A percentile compares a stretch with the other conserved stretches of the same genome.
These are phyloP conservation scores for Bathynomus jamesi DNA, from an alignment of 1,140 invertebrate species.

Conservation along the genomic window DNA sequence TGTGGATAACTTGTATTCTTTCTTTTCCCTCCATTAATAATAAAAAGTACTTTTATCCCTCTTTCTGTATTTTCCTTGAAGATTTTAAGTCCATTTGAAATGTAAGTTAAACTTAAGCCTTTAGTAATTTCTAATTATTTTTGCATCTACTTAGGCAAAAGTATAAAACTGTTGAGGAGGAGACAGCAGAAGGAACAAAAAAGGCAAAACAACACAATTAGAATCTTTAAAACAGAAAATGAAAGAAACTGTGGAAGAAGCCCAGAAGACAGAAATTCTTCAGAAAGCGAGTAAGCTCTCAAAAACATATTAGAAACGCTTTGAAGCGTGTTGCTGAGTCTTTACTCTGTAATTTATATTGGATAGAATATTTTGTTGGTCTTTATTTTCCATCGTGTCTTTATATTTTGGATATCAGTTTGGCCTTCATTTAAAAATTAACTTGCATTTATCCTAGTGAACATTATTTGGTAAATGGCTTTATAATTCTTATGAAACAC, in stretches of 20 bases:
- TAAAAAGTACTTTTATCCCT: constrained; percentile 5
- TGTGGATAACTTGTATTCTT: neutral
- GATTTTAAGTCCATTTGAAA: neutral
- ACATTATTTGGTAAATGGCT: too few species aligned
- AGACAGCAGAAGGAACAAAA: constrained; percentile 78
- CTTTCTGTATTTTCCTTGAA: constrained; percentile 6
- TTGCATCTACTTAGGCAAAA: constrained; percentile 57
- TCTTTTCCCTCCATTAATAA: neutral
- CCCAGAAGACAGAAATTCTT: constrained; percentile 84
- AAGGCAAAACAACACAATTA: constrained; percentile 74
- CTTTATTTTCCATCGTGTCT: too few species aligned
- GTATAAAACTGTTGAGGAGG: constrained; percentile 80
- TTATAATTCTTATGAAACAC: too few species aligned
- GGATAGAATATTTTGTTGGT: too few species aligned
- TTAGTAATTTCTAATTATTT: constrained; percentile 7
- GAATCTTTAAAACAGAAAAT: constrained; percentile 75
- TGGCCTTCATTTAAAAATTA: too few species aligned
- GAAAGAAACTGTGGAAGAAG: constrained; percentile 76
- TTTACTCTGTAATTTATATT: too few species aligned
- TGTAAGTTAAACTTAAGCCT: constrained; percentile 10
- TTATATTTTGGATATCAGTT: too few species aligned
- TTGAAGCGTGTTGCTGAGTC: too few species aligned
- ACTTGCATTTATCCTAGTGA: too few species aligned
- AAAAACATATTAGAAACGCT: too few species aligned
- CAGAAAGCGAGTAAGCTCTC: constrained; percentile 69